Base-by-base conservation (phyloP, 2,113 vertebrate genomes). In the Aspiorhynchus laticeps region DNA sequence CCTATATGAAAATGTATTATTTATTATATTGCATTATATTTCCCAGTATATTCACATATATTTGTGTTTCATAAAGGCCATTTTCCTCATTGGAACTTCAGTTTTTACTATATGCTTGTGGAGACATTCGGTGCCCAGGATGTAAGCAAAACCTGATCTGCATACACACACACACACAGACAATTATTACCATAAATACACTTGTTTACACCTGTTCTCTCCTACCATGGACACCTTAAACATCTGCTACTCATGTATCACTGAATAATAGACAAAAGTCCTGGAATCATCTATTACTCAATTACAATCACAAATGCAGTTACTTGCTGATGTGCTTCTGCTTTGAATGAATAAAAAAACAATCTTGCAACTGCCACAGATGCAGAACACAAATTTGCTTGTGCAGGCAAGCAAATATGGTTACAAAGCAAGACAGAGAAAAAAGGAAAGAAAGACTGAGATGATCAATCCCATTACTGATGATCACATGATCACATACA, bases 221-320 rank as follows among this genome's bases (percentile, higher is more conserved):
- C 63, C 59, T 15, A 43, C 6, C 31, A 71, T 59, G 5, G 85
- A 91, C 93, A 15, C 31, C n/a, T 28, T 63, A 65, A 82, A 82
- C 80, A 83, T 69, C 80, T 83, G 61, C 38, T 69, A 36, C 80
- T 67, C 15, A 31, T 48, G 80, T 31, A 48, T 67, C 38, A 48
- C 61, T 43, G 4, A 83, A 46, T 67, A 46, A 65, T 5, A 65
- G 26, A 82, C 53, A 61, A 26, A 46, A 4, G 24, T 75, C 53
- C 36, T 61, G 78, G 21, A 33, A 59, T 59, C 8, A 38, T 33
- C 10, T 10, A 80, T n/a, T 36, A 59, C 10, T 78, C 26, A 78
- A 78, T 79, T 79, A 79, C 51, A 79, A 36, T 48, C 77, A 59
- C 46, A 33, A 31, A 78, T 33, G 33, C 12, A 80, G 33, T 26